Evolutionary conservation across 2,113 vertebrate genomes (phyloP).

Genomic region (Cepphus grylle): DNA sequence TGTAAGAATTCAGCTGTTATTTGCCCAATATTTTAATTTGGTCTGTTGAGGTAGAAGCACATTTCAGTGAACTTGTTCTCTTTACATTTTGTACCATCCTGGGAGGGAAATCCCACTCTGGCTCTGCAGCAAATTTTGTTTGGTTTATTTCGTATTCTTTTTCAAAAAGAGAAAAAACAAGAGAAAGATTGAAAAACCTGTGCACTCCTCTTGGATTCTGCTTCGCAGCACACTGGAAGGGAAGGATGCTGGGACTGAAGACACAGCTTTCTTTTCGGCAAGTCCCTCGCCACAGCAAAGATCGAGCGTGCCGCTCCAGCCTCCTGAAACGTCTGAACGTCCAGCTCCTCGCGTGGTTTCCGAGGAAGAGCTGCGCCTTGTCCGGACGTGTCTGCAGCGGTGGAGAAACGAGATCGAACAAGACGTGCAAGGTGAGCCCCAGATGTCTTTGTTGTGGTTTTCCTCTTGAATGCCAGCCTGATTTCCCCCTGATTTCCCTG

Average conservation of each 20-base stretch:
- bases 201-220: not conserved
- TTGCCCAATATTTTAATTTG: not conserved
- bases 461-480: not conserved
- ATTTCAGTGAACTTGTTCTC: not conserved
- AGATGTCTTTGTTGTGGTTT: not conserved
- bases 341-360: constrained; percentile 81
- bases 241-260: constrained; percentile 37
- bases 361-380: constrained; percentile 82
- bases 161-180: not conserved
- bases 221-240: constrained; percentile 25
- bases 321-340: constrained; percentile 59
- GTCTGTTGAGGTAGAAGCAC: not conserved
- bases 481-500: not conserved
- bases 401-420: constrained; percentile 91
- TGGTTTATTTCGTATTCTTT: not conserved
- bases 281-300: constrained; percentile 48
- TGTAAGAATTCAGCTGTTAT: not conserved
- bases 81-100: not conserved
- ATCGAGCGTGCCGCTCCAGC: constrained; percentile 58
- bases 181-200: not conserved
- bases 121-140: not conserved
- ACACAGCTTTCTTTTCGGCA: not conserved
- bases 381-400: constrained; percentile 86
- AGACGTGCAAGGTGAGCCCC: constrained; percentile 82
- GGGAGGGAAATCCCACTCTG: not conserved